Percentiles rank a stretch among this genome's conserved stretches.
phyloP scores from a whole-genome alignment of 1,140 invertebrate genomes.

The Lordiphosa stackelbergi region DNA sequence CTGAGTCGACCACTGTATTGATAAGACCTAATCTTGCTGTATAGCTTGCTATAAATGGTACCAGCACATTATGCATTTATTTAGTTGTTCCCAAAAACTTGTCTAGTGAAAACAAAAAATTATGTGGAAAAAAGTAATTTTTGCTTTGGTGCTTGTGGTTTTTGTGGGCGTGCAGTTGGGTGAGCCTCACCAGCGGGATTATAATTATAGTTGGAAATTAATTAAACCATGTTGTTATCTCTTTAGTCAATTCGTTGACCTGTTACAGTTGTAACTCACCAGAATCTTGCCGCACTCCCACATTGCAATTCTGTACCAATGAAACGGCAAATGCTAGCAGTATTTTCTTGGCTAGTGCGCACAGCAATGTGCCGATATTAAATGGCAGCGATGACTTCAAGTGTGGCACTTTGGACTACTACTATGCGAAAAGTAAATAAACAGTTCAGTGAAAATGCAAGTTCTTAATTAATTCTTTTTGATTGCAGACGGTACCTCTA shows the following conservation, averaged over 20 bases:
- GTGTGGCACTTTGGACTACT: constrained; percentile 37
- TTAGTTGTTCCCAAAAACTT: constrained; percentile 15
- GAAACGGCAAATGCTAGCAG: constrained; percentile 35
- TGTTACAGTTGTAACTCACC: constrained; percentile 37
- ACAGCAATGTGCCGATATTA: constrained; percentile 21
- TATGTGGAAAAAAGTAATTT: constrained; percentile 46
- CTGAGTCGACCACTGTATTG: too few relatives aligned
- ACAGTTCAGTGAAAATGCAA: background rate
- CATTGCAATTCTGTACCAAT: constrained; percentile 28
- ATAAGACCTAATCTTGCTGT: too few relatives aligned
- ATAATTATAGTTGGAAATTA: constrained; percentile 1
- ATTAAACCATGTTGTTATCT: background rate
- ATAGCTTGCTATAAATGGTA: constrained; percentile 12
- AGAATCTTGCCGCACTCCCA: constrained; percentile 19
- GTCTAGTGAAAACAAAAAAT: background rate
- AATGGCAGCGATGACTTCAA: constrained; percentile 12
- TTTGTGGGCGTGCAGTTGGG: constrained; percentile 40
- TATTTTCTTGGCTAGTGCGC: background rate
- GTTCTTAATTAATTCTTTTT: background rate
- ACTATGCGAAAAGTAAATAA: constrained; percentile 12
- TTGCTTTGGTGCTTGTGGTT: constrained; percentile 35
- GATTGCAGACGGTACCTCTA: constrained; percentile 12
- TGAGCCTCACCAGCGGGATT: constrained; percentile 7
- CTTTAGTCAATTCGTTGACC: constrained; percentile 31
- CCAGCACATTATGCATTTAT: background rate